Base-by-base conservation (phyloP, 2,888 invertebrate species). In the Ferdinandea cuprea region DNA sequence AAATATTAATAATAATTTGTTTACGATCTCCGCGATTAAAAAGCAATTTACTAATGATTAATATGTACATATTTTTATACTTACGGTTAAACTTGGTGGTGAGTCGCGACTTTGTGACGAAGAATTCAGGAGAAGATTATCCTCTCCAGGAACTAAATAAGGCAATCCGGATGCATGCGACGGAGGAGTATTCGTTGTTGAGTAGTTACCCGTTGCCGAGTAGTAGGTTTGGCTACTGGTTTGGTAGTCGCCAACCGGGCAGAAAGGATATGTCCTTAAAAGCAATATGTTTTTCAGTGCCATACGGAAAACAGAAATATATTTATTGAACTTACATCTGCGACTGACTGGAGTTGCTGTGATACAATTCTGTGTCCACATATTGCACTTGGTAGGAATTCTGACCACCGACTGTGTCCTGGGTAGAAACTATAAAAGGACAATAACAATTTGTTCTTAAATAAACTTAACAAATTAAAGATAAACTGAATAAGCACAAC, bases 231-330 rank as follows among this genome's bases (percentile, higher is more conserved):
- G 91, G 35, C 89, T 90, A 84, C 88, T 89, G 66, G 89, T 80
- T 74, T 90, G 89, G 74, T 91, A 91, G 80, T 95, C 95, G 11
- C 94, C 95, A 83, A 95, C 95, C 52, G 95, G 94, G 88, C 95
- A 96, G 63, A 95, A 95, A 78, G 95, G 95, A 92, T 94, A 94
- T 88, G 94, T 93, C 94, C 94, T 94, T 85, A n/a, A 50, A 37
- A 44, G 11, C 13, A 46, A 11, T 1, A 8, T 8, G 48, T 58
- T 13, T 54, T 21, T 32, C 1, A 2, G 11, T 15, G 25, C 7
- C n/a, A n/a, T 9, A n/a, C 8, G 13, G 3, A 9, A 15, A 28
- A 0, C 2, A 0, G 9, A 50, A 13, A 8, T 8, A 21, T 17
- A 11, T 35, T 35, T 17, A 1, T 32, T 15, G 8, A 42, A 86